These are phyloP conservation scores for Pseudomyrmex dendroicus DNA, from an alignment of 1,140 invertebrate species.

Conservation along the genomic window DNA sequence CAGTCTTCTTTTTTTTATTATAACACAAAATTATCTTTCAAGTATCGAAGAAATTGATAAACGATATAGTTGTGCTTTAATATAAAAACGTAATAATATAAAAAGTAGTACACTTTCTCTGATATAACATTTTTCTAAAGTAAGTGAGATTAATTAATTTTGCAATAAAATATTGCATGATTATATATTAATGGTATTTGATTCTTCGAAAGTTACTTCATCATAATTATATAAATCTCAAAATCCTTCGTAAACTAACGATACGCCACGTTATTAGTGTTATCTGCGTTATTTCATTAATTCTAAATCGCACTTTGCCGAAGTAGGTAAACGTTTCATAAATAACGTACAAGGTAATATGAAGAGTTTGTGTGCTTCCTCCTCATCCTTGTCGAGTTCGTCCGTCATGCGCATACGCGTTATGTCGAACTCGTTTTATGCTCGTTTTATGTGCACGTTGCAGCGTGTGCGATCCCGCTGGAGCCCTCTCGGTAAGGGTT, in stretches of 20 bases:
- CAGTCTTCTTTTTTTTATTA: not conserved
- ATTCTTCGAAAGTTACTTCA: not conserved
- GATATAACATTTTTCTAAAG: too few relatives aligned
- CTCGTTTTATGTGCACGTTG: slow-evolving; percentile 35
- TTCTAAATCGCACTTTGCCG: slow-evolving; percentile 15
- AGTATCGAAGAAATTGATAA: too few relatives aligned
- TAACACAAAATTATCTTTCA: not conserved
- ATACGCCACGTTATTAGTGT: not conserved
- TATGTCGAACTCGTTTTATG: slow-evolving; percentile 23
- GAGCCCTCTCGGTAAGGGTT: slow-evolving; percentile 6
- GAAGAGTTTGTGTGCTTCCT: not conserved
- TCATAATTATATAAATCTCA: not conserved
- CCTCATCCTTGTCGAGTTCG: not conserved
- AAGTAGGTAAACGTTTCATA: slow-evolving; percentile 17
- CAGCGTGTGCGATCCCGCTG: slow-evolving; percentile 3
- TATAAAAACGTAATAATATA: too few relatives aligned
- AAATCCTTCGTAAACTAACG: not conserved
- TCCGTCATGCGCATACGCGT: slow-evolving; percentile 13
- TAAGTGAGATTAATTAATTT: too few relatives aligned
- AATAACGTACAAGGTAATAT: slow-evolving; percentile 26
- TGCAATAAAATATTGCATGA: too few relatives aligned
- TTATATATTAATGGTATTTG: too few relatives aligned
- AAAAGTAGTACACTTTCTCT: too few relatives aligned
- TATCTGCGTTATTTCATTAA: slow-evolving; percentile 34
- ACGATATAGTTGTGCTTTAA: too few relatives aligned